Conservation (phyloP, 2,113 vertebrate genomes). For the Cichladusa arquata region DNA sequence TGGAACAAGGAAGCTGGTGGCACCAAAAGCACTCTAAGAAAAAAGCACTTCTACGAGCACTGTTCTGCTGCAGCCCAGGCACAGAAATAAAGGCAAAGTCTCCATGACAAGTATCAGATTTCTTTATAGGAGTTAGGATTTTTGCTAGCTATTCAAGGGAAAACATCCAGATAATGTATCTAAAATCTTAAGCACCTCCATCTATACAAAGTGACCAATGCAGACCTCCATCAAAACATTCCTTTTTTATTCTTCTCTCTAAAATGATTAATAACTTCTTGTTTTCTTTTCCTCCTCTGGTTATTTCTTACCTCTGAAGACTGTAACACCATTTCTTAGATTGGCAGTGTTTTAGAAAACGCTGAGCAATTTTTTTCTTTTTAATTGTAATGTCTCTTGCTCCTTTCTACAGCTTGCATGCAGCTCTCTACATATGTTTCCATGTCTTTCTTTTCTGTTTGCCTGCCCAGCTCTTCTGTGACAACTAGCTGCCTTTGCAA, state of each 20-base stretch:
- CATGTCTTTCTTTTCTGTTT: background rate
- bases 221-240: background rate
- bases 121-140: background rate
- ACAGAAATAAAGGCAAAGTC: background rate
- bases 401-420: background rate
- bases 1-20: background rate
- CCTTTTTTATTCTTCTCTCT: background rate
- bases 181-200: background rate
- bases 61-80: background rate
- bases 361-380: background rate
- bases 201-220: background rate
- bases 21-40: background rate
- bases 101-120: background rate
- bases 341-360: background rate
- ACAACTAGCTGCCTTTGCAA: slow-evolving; percentile 43
- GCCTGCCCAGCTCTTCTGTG: background rate
- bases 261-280: background rate
- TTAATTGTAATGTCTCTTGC: background rate
- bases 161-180: background rate
- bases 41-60: background rate
- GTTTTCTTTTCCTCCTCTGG: background rate
- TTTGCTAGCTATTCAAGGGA: background rate
- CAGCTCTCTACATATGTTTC: slow-evolving; percentile 23
- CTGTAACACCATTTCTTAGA: background rate
- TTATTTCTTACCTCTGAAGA: background rate